phyloP scores from a whole-genome alignment of 2,113 vertebrate genomes.

The Chaetorhynchus papuensis region DNA sequence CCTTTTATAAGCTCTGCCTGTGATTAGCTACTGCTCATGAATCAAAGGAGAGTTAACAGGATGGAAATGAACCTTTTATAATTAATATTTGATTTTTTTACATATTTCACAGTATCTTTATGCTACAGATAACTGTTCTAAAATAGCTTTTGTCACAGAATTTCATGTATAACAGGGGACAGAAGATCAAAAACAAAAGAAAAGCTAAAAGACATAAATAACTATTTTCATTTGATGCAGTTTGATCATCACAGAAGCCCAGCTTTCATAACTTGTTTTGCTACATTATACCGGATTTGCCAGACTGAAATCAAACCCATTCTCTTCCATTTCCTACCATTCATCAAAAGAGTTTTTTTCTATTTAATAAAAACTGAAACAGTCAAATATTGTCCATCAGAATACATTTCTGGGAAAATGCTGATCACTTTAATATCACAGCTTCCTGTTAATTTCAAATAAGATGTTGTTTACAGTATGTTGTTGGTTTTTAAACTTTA shows the following conservation, averaged over 20 bases:
- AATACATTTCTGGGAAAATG: neutral
- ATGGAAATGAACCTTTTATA: neutral
- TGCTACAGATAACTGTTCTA: neutral
- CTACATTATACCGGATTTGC: neutral
- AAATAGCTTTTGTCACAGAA: neutral
- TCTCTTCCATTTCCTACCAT: neutral
- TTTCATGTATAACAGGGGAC: neutral
- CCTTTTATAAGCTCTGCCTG: neutral
- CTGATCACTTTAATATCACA: neutral
- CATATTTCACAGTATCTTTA: neutral
- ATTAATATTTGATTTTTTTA: neutral
- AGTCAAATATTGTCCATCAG: neutral
- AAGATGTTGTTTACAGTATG: neutral
- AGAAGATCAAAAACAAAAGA: neutral
- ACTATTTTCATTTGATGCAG: neutral
- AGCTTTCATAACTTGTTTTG: neutral
- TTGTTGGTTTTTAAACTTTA: accelerated
- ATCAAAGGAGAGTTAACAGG: neutral
- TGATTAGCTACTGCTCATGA: neutral
- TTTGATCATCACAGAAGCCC: neutral
- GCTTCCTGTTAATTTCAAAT: neutral
- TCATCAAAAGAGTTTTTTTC: neutral
- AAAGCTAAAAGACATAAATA: neutral
- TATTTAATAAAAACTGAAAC: neutral
- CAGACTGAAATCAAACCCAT: neutral